phyloP scores from a whole-genome alignment of 2,113 vertebrate species.

The Calidris pygmaea region DNA sequence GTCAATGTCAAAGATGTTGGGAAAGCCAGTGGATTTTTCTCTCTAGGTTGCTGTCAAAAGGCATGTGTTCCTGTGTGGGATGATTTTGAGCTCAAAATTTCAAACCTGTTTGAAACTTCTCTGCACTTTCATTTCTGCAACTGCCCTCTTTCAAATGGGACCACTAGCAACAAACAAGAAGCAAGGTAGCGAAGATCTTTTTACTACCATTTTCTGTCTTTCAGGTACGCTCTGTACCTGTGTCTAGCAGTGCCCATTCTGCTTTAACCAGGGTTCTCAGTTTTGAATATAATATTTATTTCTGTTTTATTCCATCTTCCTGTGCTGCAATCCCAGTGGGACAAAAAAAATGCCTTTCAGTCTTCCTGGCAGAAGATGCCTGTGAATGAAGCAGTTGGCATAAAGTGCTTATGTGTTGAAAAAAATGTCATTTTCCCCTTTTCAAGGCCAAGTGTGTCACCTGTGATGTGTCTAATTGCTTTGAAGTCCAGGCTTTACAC shows the following conservation, averaged over 20 bases:
- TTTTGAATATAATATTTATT: neutral
- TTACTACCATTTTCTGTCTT: neutral
- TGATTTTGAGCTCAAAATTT: neutral
- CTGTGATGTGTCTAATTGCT: neutral
- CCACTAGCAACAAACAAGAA: neutral
- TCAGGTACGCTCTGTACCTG: neutral
- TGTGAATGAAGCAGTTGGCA: neutral
- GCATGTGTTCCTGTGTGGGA: neutral
- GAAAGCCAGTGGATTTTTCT: neutral
- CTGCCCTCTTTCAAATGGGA: neutral
- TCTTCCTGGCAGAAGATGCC: neutral
- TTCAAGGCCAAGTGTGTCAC: slow-evolving; percentile 15
- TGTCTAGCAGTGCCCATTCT: neutral
- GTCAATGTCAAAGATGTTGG: neutral
- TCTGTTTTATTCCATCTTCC: neutral
- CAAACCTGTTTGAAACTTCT: neutral
- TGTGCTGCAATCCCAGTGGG: neutral
- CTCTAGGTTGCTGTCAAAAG: neutral
- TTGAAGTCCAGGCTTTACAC: neutral
- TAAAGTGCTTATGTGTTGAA: neutral
- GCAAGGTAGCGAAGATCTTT: neutral
- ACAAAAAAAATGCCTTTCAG: neutral
- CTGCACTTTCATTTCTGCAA: neutral
- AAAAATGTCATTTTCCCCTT: neutral
- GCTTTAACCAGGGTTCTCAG: neutral